These are phyloP conservation scores for Meda fulgida DNA, from an alignment of 2,797 vertebrate species.

Conservation along the genomic window DNA sequence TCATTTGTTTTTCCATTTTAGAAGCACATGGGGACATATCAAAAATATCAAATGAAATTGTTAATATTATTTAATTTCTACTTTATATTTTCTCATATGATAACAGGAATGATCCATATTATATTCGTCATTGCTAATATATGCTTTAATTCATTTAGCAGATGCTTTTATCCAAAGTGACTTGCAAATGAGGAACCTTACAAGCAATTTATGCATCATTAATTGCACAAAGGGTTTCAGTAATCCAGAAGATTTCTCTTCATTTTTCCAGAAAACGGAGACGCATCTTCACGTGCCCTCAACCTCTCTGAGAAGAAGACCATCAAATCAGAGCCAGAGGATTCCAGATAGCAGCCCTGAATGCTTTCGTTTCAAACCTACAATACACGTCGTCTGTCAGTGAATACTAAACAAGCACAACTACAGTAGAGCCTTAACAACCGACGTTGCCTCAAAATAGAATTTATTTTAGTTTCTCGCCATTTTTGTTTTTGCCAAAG, in stretches of 20 bases:
- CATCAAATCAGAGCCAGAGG: conserved; percentile 98
- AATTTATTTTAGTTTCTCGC: conserved; percentile 73
- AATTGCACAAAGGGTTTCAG: background rate
- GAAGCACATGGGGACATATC: background rate
- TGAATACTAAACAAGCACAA: conserved; percentile 86
- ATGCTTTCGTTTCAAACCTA: conserved; percentile 28
- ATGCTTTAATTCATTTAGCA: background rate
- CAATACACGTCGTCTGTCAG: conserved; percentile 76
- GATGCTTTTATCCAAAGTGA: background rate
- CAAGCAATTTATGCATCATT: background rate
- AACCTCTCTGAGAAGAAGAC: conserved; percentile 89
- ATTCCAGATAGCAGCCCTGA: conserved; percentile 91
- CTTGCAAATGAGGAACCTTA: background rate
- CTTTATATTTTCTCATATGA: background rate
- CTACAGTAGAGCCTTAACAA: conserved; percentile 97
- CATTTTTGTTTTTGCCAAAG: conserved; percentile 77
- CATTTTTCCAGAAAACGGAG: conserved; percentile 80
- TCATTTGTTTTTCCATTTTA: background rate
- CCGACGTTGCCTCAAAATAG: conserved; percentile 95
- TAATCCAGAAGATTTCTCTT: background rate
- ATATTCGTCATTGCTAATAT: background rate
- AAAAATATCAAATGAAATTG: background rate
- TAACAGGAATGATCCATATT: background rate
- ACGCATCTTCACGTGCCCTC: conserved; percentile 83
- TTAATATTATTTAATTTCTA: too few species aligned